Conservation (phyloP, 30 jellyfish, hydroid and myxozoan genomes). For the Aurelia aurita region DNA sequence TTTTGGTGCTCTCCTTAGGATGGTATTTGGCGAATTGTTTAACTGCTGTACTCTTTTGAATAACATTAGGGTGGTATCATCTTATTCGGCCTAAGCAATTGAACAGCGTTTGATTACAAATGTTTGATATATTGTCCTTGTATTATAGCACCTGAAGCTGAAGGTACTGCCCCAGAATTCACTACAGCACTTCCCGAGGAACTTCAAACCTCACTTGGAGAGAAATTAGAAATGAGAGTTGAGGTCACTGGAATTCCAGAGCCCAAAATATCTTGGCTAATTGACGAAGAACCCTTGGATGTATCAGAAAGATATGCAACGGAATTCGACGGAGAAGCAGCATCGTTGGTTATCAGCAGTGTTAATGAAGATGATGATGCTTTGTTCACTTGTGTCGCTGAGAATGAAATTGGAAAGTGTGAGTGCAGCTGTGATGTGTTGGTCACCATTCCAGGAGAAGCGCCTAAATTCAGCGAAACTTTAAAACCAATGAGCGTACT, state of each 20-base stretch:
- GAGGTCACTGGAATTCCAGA: constrained; percentile 76
- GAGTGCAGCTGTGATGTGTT: constrained; percentile 61
- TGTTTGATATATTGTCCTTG: too few species aligned
- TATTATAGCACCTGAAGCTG: constrained; percentile 14
- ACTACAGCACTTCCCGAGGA: constrained; percentile 72
- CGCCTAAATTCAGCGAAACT: constrained; percentile 75
- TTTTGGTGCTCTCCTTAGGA: too few species aligned
- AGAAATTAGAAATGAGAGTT: constrained; percentile 55
- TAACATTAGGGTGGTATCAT: too few species aligned
- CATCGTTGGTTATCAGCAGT: constrained; percentile 51
- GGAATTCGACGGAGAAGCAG: constrained; percentile 42
- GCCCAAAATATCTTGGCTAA: constrained; percentile 84
- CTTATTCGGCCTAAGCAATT: too few species aligned
- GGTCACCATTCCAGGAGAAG: constrained; percentile 64
- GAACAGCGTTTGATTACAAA: too few species aligned
- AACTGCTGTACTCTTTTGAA: too few species aligned
- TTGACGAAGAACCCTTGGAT: constrained; percentile 63
- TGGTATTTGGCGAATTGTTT: too few species aligned
- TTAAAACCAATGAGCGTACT: constrained; percentile 65
- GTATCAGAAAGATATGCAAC: constrained; percentile 43
- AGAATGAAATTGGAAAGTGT: constrained; percentile 61
- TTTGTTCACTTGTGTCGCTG: constrained; percentile 82
- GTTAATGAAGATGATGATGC: constrained; percentile 77
- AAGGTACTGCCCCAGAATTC: constrained; percentile 37
- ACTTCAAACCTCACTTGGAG: constrained; percentile 60